Evolutionary conservation across 2,797 vertebrate species (phyloP).

Genomic region (Monodelphis domestica): DNA sequence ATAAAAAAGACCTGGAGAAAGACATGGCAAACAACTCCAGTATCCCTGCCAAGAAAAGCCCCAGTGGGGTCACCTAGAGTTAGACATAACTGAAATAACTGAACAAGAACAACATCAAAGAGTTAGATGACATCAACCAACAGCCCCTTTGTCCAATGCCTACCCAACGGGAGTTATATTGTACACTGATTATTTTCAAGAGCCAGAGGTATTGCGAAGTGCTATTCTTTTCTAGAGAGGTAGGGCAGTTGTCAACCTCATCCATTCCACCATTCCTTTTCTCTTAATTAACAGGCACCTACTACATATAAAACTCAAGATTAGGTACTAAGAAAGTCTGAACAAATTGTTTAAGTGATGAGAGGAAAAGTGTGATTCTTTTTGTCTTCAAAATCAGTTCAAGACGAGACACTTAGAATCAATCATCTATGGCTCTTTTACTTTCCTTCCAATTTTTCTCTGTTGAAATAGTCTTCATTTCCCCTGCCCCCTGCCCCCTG

Average conservation of each 20-base stretch:
- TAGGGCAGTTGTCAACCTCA: background rate
- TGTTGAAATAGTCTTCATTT: background rate
- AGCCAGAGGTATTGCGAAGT: background rate
- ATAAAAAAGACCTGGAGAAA: no score
- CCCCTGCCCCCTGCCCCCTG: background rate
- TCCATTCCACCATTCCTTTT: background rate
- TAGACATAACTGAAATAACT: no score
- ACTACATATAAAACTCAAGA: background rate
- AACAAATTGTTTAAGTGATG: background rate
- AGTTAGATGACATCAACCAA: background rate
- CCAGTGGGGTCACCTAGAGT: no score
- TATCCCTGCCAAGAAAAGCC: no score
- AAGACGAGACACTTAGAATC: background rate
- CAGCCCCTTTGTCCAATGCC: background rate
- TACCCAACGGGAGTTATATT: background rate
- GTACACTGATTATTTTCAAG: background rate
- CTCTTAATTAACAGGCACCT: background rate
- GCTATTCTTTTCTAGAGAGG: background rate
- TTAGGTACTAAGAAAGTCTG: background rate
- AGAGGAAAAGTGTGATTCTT: background rate
- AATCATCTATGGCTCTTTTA: background rate
- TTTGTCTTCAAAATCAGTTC: background rate
- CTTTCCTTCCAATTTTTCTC: constrained; percentile 11
- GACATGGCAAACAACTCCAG: no score
- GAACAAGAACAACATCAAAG: no score